Conservation (phyloP, 2,797 vertebrate species). For the Lithobates pipiens region DNA sequence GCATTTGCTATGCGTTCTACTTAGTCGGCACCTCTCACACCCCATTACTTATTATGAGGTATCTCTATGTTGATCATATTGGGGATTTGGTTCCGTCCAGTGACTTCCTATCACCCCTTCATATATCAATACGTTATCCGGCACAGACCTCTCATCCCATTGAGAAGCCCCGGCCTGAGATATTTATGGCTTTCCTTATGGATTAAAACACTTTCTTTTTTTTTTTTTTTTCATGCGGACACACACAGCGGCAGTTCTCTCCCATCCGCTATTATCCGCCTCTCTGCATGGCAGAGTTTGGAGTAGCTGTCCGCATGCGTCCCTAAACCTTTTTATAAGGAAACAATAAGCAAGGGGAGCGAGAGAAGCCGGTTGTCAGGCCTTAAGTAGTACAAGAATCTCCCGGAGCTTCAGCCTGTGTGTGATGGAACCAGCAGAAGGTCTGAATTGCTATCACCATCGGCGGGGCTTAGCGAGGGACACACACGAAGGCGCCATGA, state of each 20-base stretch:
- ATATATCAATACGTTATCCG: no score
- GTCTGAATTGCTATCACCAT: slow-evolving; percentile 24
- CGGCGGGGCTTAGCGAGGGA: slow-evolving; percentile 31
- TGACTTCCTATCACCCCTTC: no score
- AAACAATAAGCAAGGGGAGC: slow-evolving; percentile 12
- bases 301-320: neutral
- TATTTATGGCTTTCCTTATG: no score
- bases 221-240: no score
- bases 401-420: slow-evolving; percentile 32
- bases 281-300: slow-evolving; percentile 21
- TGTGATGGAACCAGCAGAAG: slow-evolving; percentile 29
- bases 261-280: neutral
- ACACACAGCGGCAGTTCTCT: neutral
- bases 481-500: slow-evolving; percentile 47
- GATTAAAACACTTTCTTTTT: no score
- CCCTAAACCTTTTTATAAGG: slow-evolving; percentile 35
- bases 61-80: no score
- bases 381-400: slow-evolving; percentile 36
- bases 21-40: no score
- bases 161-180: no score
- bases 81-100: no score
- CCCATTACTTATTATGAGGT: no score
- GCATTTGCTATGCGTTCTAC: no score
- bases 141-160: no score
- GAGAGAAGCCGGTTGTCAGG: slow-evolving; percentile 8